Evolutionary conservation across 2,113 vertebrate species (phyloP).

Genomic region (Heliornis fulica): DNA sequence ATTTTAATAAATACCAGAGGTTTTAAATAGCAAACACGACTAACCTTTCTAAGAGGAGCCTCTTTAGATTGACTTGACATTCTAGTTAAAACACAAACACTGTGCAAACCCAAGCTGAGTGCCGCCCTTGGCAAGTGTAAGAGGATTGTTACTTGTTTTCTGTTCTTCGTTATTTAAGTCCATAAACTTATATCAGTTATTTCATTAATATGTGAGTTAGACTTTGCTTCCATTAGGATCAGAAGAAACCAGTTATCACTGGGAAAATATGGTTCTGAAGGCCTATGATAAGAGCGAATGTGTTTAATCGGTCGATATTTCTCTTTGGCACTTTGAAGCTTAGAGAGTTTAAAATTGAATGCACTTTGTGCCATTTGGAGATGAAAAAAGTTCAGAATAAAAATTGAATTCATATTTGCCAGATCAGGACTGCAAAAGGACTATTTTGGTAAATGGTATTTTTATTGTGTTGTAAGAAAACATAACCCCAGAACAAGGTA

Average conservation of each 20-base stretch:
- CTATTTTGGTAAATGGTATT: neutral
- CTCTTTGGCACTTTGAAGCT: neutral
- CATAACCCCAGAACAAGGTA: neutral
- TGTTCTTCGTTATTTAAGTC: neutral
- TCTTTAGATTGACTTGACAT: neutral
- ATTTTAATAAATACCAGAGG: conserved; percentile 15
- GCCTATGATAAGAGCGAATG: neutral
- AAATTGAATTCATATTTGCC: neutral
- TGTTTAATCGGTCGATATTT: neutral
- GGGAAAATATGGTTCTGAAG: neutral
- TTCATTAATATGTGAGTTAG: neutral
- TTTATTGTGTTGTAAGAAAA: neutral
- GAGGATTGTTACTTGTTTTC: neutral
- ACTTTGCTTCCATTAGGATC: neutral
- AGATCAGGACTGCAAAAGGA: neutral
- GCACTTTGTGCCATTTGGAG: neutral
- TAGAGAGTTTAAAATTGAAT: neutral
- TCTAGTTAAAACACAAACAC: neutral
- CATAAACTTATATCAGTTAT: neutral
- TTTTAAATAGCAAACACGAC: neutral
- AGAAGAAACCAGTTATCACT: neutral
- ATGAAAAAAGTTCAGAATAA: neutral
- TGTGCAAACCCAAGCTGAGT: neutral
- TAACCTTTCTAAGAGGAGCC: neutral
- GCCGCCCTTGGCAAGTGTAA: neutral